Evolutionary conservation across 2,888 invertebrate genomes (phyloP), one percentile per base, ranked within the genome.

Genomic region (Plebejus melissa): DNA sequence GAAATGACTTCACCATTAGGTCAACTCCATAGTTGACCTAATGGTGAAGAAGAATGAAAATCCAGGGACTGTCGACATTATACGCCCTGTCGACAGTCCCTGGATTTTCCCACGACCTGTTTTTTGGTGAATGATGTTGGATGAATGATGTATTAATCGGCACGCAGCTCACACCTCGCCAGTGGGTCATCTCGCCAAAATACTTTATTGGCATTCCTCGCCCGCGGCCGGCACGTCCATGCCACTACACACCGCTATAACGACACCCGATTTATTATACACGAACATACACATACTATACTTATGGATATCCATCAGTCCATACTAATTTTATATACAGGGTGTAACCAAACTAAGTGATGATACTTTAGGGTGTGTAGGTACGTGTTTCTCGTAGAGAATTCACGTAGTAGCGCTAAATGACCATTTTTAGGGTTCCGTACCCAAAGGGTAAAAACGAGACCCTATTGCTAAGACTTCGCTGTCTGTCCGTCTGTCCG

Each of bases 101-200:
- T 50, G 36, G 72, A 50, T 72, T 50, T 72, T 72, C 72, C 72
- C 72, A 72, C 72, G 72, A 28, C 13, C 32, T 5, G 32, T 65
- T 65, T 32, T 32, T 16, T 5, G 4, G 65, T 65, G 65, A 65
- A 65, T 65, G 65, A 65, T 36, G 32, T 65, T 65, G 65, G 32
- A 32, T 32, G 65, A 65, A 36, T 22, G 72, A 46, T 13, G 46
- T 9, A 54, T 7, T 32, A 32, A 54, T 72, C 7, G 16, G 28
- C 72, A 32, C 28, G 2, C 72, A 32, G 28, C 50, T 46, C 72
- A 72, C 72, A 72, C 11, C 54, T 7, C 46, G 13, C 72, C 72
- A 72, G 54, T 72, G 72, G 72, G 72, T 72, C 72, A 72, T 72
- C 54, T 72, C 54, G 72, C 32, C 72, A 72, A 72, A 72, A 72